Evolutionary conservation across 2,888 invertebrate species (phyloP).

Genomic region (Eremobia ochroleuca): DNA sequence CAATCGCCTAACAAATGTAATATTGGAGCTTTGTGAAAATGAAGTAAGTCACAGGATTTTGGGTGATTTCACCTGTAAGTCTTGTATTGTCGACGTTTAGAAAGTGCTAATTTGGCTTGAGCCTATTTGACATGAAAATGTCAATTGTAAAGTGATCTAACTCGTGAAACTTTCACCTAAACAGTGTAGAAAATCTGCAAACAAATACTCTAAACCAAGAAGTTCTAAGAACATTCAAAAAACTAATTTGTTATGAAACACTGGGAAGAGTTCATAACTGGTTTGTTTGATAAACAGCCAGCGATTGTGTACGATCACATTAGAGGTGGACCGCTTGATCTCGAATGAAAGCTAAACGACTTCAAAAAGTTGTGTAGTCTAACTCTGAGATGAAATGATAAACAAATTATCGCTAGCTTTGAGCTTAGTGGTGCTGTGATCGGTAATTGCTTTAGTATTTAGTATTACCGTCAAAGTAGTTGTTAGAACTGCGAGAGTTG

Average conservation of each 20-base stretch:
- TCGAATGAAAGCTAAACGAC: constrained; percentile 39
- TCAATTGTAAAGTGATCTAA: constrained; percentile 1
- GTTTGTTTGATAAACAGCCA: constrained; percentile 76
- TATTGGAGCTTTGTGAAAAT: background rate
- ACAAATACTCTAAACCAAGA: constrained; percentile 30
- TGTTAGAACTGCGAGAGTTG: background rate
- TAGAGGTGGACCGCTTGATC: constrained; percentile 48
- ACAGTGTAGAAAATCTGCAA: constrained; percentile 6
- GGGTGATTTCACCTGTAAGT: background rate
- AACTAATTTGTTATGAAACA: constrained; percentile 81
- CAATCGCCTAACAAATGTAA: background rate
- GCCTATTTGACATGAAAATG: background rate
- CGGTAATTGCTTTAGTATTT: constrained; percentile 40
- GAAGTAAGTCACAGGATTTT: background rate
- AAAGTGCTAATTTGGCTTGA: background rate
- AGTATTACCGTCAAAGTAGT: constrained; percentile 17
- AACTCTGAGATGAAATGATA: constrained; percentile 37
- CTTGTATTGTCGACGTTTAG: background rate
- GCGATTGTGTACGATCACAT: constrained; percentile 50
- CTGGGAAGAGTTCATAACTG: constrained; percentile 81
- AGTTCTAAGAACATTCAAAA: constrained; percentile 72
- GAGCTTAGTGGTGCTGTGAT: constrained; percentile 28
- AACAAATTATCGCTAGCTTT: constrained; percentile 46
- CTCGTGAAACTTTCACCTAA: background rate
- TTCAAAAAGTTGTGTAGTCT: constrained; percentile 61